Conservation (phyloP, 2,113 vertebrate species). For the Lepus americanus region DNA sequence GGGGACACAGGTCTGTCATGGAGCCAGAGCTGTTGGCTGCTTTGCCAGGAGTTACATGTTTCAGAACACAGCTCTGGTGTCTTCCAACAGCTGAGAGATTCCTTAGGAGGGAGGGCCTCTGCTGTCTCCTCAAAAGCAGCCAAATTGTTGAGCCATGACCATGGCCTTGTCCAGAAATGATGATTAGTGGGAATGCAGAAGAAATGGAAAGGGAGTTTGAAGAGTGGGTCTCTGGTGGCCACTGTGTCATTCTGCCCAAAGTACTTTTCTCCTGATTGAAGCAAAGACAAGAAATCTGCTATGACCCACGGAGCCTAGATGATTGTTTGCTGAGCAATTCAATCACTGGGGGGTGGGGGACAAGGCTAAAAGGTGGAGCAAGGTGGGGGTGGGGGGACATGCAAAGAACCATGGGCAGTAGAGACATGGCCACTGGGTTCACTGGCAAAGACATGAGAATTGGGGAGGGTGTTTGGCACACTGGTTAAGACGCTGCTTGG, state of each 20-base stretch:
- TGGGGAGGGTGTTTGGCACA: too few relatives aligned
- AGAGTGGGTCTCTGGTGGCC: slow-evolving; percentile 27
- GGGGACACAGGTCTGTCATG: not conserved
- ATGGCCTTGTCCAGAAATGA: slow-evolving; percentile 29
- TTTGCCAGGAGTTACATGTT: slow-evolving; percentile 8
- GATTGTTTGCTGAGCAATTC: not conserved
- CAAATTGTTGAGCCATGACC: not conserved
- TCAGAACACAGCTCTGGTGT: not conserved
- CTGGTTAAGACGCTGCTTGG: too few relatives aligned
- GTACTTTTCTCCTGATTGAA: slow-evolving; percentile 15
- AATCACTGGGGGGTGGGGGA: too few relatives aligned
- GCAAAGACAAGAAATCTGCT: slow-evolving; percentile 8
- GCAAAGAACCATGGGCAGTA: not conserved
- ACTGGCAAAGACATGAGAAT: not conserved
- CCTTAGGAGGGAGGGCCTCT: not conserved
- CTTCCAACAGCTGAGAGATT: not conserved
- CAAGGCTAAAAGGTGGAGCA: not conserved
- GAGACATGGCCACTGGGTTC: not conserved
- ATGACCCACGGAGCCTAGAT: slow-evolving; percentile 27
- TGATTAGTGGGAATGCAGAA: not conserved
- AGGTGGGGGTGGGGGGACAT: too few relatives aligned
- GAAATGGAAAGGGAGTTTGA: not conserved
- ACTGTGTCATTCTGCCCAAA: not conserved
- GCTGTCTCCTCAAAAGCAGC: slow-evolving; percentile 51
- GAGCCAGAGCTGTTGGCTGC: not conserved